Evolutionary conservation across 1,140 invertebrate genomes (phyloP), one percentile per base, ranked within the genome.

Genomic region (Anastatus disparis): DNA sequence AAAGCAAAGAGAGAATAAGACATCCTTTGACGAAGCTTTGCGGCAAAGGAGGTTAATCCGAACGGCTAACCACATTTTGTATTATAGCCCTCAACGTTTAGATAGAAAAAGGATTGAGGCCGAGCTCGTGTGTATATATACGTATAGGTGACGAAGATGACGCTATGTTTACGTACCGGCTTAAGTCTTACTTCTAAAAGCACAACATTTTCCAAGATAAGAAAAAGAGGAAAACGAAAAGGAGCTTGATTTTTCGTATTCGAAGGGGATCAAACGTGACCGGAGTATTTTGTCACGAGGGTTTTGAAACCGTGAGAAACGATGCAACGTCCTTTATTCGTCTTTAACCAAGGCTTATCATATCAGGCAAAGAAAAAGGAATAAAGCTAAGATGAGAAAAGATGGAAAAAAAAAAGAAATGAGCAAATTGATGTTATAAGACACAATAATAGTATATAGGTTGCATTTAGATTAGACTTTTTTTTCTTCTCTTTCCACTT

Each of bases 21-120:
- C 40, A 55, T 63, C 27, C 9, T 52, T 40, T 40, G 56, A 67
- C 55, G n/a, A 35, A 12, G 26, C n/a, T n/a, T n/a, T n/a, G n/a
- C n/a, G n/a, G n/a, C n/a, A n/a, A 52, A 69, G 31, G 58, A 68
- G 40, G 64, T 74, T 74, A 74, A 74, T 72, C 27, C 29, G 4
- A 40, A 70, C 64, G 61, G 71, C 62, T 70, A 74, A 72, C 65
- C 44, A 52, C 53, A 74, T 76, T 76, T 67, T 20, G 42, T 27
- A n/a, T n/a, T n/a, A n/a, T 40, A 42, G 64, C 29, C 63, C n/a
- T n/a, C 44, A 65, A 68, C 64, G 59, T 70, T 70, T 75, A 61
- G 63, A 74, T 72, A 64, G 67, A 73, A 65, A 55, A 26, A 52
- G 29, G 44, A 58, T 71, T 59, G 63, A 70, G 56, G 42, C 13